phyloP scores from a whole-genome alignment of 2,797 vertebrate species.

The Amazona ochrocephala region DNA sequence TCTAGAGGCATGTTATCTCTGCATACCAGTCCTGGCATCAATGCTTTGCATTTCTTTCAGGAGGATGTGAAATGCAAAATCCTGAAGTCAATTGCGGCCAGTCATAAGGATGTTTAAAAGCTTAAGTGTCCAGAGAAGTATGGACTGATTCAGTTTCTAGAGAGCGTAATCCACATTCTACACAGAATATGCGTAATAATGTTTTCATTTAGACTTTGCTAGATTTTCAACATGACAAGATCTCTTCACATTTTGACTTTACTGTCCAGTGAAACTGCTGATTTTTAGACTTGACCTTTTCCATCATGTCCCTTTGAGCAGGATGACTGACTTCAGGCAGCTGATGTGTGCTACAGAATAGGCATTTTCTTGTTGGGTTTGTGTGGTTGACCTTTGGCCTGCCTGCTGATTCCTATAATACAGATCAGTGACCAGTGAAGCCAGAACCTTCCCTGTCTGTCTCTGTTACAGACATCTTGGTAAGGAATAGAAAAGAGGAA shows the following conservation, averaged over 20 bases:
- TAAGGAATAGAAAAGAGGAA: slow-evolving; percentile 52
- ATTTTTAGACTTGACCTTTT: slow-evolving; percentile 74
- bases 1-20: neutral
- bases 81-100: neutral
- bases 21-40: neutral
- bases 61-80: neutral
- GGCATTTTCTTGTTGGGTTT: slow-evolving; percentile 50
- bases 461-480: slow-evolving; percentile 58
- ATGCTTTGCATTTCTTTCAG: neutral
- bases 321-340: slow-evolving; percentile 33
- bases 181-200: neutral
- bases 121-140: neutral
- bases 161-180: neutral
- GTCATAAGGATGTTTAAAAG: neutral
- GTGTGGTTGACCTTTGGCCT: slow-evolving; percentile 63
- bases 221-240: neutral
- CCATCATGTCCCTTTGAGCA: slow-evolving; percentile 48
- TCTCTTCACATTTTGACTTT: slow-evolving; percentile 9
- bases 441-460: slow-evolving; percentile 39
- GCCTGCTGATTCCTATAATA: slow-evolving; percentile 58
- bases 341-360: slow-evolving; percentile 41
- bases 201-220: neutral
- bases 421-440: slow-evolving; percentile 63
- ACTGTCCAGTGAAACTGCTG: slow-evolving; percentile 7
- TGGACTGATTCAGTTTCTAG: neutral